Evolutionary conservation across 2,113 vertebrate genomes (phyloP).

Genomic region (Ranitomeya variabilis): DNA sequence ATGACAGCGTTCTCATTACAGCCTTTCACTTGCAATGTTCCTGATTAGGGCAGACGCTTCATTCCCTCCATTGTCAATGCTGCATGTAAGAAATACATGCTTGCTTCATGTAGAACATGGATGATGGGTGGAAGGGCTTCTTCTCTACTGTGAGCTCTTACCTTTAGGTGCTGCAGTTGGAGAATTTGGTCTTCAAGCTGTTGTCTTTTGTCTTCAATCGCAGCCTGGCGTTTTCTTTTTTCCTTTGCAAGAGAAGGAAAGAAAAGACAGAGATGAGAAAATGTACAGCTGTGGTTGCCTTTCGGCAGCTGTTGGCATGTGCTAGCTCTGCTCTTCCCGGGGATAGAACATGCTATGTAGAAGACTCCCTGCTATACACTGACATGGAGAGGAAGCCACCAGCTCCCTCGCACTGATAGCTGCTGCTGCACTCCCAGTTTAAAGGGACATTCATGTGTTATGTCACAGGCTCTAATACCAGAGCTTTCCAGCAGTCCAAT

Average conservation of each 20-base stretch:
- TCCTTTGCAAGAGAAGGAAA: conserved; percentile 79
- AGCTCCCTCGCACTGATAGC: conserved; percentile 54
- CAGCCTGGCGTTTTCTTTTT: conserved; percentile 93
- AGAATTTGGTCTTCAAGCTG: conserved; percentile 94
- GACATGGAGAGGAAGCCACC: conserved; percentile 68
- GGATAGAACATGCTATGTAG: conserved; percentile 64
- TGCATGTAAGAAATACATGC: conserved; percentile 48
- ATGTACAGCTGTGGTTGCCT: conserved; percentile 61
- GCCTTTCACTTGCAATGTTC: not conserved
- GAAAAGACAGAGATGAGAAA: conserved; percentile 64
- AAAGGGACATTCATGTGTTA: conserved; percentile 37
- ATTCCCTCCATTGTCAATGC: conserved; percentile 11
- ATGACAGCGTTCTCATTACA: not conserved
- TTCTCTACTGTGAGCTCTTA: conserved; percentile 68
- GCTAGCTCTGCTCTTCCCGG: conserved; percentile 66
- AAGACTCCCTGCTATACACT: conserved; percentile 60
- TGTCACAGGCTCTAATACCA: not conserved
- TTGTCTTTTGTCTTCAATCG: conserved; percentile 92
- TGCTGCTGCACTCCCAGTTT: conserved; percentile 64
- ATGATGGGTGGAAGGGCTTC: conserved; percentile 57
- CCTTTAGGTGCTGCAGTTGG: conserved; percentile 96
- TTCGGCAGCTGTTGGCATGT: conserved; percentile 64
- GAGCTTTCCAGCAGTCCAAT: not conserved
- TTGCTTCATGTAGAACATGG: conserved; percentile 71
- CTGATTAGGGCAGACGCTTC: not conserved